Percentiles rank a stretch among this genome's conserved stretches.
Conservation (phyloP, 2,113 vertebrate genomes). For the Alethe castanea region DNA sequence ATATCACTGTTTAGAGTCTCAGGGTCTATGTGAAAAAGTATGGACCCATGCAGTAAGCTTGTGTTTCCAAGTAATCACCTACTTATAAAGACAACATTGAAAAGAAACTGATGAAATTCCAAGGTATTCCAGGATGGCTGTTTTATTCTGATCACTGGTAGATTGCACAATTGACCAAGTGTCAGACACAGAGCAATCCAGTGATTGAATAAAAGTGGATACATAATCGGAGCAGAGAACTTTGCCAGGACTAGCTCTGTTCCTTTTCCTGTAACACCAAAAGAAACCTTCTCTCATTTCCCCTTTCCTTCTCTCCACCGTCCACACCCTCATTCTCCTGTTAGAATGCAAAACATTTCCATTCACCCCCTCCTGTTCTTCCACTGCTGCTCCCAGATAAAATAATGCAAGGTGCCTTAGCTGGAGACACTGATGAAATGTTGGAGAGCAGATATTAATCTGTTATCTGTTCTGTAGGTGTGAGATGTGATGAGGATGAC, state of each 20-base stretch:
- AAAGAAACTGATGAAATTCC: slow-evolving; percentile 90
- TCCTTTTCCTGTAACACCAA: slow-evolving; percentile 67
- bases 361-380: neutral
- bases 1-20: neutral
- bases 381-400: slow-evolving; percentile 61
- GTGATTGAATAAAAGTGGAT: slow-evolving; percentile 92
- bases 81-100: slow-evolving; percentile 79
- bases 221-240: slow-evolving; percentile 85
- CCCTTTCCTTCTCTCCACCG: neutral
- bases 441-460: slow-evolving; percentile 80
- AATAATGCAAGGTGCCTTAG: slow-evolving; percentile 71
- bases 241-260: slow-evolving; percentile 76
- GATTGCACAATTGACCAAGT: slow-evolving; percentile 97
- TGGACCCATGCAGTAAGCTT: slow-evolving; percentile 68
- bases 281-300: slow-evolving; percentile 71
- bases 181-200: slow-evolving; percentile 81
- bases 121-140: slow-evolving; percentile 82
- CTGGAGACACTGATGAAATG: slow-evolving; percentile 76
- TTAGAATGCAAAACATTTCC: slow-evolving; percentile 39
- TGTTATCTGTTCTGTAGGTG: slow-evolving; percentile 78
- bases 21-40: slow-evolving; percentile 58
- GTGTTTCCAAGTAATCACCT: slow-evolving; percentile 80
- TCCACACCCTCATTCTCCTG: neutral
- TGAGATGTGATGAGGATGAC: slow-evolving; percentile 82
- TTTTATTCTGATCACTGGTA: slow-evolving; percentile 88